Conservation (phyloP, 1,140 invertebrate species). For the Drosophila nikananu region DNA sequence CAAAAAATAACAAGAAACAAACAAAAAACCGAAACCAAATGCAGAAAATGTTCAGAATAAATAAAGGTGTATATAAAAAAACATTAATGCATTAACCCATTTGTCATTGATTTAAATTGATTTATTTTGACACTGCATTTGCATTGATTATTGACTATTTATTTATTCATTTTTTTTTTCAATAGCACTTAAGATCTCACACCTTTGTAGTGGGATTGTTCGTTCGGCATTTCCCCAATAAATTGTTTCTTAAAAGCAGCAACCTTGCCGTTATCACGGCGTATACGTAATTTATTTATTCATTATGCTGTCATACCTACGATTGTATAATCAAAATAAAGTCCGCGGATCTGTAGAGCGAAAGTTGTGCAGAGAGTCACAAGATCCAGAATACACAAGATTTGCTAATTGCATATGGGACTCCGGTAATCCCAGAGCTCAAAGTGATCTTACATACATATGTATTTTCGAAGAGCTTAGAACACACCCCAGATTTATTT, state of each 20-base stretch:
- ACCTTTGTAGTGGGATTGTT: background rate
- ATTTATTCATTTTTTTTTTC: background rate
- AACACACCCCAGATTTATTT: slow-evolving; percentile 21
- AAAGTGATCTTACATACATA: slow-evolving; percentile 10
- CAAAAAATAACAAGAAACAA: background rate
- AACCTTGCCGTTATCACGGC: slow-evolving; percentile 12
- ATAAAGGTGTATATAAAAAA: slow-evolving; percentile 1
- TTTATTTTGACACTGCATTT: slow-evolving; percentile 32
- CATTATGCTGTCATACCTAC: slow-evolving; percentile 9
- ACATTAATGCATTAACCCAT: slow-evolving; percentile 16
- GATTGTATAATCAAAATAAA: slow-evolving; percentile 21
- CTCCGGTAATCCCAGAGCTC: background rate
- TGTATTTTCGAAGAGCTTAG: slow-evolving; percentile 30
- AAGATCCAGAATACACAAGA: slow-evolving; percentile 8
- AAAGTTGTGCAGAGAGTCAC: slow-evolving; percentile 2
- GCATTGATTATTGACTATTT: slow-evolving; percentile 20
- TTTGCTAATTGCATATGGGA: slow-evolving; percentile 17
- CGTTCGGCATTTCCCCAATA: background rate
- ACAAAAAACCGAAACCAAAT: slow-evolving; percentile 1
- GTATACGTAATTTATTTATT: slow-evolving; percentile 38
- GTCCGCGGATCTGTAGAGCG: background rate
- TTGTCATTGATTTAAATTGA: slow-evolving; percentile 21
- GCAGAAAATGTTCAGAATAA: background rate
- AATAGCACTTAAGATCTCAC: slow-evolving; percentile 12
- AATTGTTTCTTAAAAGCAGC: background rate